These are phyloP conservation scores for Aleadryas rufinucha DNA, from an alignment of 2,113 vertebrate species.

Conservation along the genomic window DNA sequence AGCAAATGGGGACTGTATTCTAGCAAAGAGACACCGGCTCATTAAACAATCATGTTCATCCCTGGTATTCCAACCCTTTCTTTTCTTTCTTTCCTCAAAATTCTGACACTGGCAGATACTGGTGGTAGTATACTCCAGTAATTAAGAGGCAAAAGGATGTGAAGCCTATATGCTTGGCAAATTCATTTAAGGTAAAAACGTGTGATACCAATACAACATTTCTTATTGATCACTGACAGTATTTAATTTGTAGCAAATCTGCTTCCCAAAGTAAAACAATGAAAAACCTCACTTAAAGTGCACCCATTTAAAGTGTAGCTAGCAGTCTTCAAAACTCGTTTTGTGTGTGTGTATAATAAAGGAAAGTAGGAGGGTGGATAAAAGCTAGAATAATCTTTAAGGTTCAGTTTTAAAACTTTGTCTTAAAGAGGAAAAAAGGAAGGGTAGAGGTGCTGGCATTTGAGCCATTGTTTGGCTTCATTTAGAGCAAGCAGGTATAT, in stretches of 20 bases:
- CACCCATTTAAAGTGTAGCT: neutral
- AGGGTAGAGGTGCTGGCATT: neutral
- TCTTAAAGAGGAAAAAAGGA: neutral
- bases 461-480: neutral
- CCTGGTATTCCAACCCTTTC: neutral
- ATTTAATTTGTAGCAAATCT: neutral
- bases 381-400: neutral
- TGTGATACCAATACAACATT: neutral
- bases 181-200: slow-evolving; percentile 18
- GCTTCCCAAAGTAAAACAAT: neutral
- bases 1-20: neutral
- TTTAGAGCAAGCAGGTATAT: neutral
- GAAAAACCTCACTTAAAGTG: neutral
- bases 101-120: neutral
- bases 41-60: slow-evolving; percentile 17
- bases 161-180: neutral
- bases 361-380: neutral
- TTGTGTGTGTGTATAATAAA: neutral
- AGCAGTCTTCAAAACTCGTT: neutral
- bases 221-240: neutral
- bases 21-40: neutral
- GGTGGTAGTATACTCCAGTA: neutral
- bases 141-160: neutral
- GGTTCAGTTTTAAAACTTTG: neutral
- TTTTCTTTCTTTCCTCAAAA: slow-evolving; percentile 5